A percentile compares a stretch with the other conserved stretches of the same genome.
Evolutionary conservation across 2,888 invertebrate species (phyloP).

Genomic region (Raillietiella orientalis): DNA sequence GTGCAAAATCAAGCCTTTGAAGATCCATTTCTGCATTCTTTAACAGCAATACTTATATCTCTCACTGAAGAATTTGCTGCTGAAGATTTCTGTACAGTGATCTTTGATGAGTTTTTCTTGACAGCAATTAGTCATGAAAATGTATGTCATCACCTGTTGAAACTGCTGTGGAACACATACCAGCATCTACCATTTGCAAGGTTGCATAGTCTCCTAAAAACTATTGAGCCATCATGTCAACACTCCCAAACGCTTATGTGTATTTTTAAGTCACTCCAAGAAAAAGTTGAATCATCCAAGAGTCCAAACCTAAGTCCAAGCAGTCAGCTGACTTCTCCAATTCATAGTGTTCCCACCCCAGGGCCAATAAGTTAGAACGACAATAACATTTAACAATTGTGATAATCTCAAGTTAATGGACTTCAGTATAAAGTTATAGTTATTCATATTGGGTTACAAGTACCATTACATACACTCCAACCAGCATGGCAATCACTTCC

Average conservation of each 20-base stretch:
- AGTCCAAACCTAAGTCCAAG: no score
- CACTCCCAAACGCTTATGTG: no score
- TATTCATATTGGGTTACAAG: constrained; percentile 49
- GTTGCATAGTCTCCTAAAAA: constrained; percentile 44
- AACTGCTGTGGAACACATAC: constrained; percentile 66
- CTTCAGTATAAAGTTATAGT: no score
- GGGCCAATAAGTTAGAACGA: no score
- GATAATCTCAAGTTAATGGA: no score
- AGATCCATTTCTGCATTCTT: constrained; percentile 72
- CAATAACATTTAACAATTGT: no score
- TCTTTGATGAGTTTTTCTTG: constrained; percentile 84
- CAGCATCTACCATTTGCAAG: constrained; percentile 45
- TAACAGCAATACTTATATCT: constrained; percentile 49
- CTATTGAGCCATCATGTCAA: constrained; percentile 21
- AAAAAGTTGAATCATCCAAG: no score
- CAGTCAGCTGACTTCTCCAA: no score
- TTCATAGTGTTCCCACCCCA: no score
- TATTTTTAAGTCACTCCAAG: no score
- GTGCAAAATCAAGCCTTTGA: constrained; percentile 75
- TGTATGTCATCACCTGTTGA: constrained; percentile 61
- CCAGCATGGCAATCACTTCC: constrained; percentile 56
- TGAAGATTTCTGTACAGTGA: constrained; percentile 74
- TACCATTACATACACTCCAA: constrained; percentile 85
- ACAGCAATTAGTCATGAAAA: constrained; percentile 63
- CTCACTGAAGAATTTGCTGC: constrained; percentile 72